A percentile compares a stretch with the other conserved stretches of the same genome.
phyloP scores from a whole-genome alignment of 2,113 vertebrate species.

The Pithys albifrons region DNA sequence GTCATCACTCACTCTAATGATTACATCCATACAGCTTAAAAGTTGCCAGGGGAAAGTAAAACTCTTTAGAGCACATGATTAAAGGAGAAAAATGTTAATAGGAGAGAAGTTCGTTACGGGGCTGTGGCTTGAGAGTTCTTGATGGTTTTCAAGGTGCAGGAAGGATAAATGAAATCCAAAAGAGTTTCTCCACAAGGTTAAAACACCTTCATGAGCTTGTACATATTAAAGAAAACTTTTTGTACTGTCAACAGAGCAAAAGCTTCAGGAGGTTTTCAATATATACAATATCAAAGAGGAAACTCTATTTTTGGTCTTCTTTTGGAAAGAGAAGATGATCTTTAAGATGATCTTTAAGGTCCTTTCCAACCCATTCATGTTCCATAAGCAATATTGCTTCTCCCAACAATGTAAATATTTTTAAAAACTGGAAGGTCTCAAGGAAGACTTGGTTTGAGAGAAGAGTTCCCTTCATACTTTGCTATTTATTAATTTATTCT shows the following conservation, averaged over 20 bases:
- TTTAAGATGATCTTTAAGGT: not conserved
- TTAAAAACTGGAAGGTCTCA: not conserved
- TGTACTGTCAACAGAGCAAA: not conserved
- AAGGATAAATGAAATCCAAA: not conserved
- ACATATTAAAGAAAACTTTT: not conserved
- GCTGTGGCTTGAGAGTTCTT: conserved; percentile 12
- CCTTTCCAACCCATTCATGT: not conserved
- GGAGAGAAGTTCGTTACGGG: not conserved
- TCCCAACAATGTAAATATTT: not conserved
- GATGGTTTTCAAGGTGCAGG: conserved; percentile 19
- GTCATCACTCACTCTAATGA: conserved; percentile 71
- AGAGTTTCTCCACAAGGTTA: not conserved
- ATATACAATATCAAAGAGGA: not conserved
- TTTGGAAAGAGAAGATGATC: not conserved
- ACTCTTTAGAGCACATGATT: conserved; percentile 56
- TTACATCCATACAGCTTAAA: conserved; percentile 63
- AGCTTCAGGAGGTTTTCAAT: not conserved
- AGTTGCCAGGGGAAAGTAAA: conserved; percentile 69
- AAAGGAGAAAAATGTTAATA: conserved; percentile 61
- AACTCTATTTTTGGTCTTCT: not conserved
- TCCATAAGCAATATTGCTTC: not conserved
- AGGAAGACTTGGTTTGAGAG: not conserved
- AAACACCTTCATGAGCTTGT: not conserved
- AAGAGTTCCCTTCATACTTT: not conserved
- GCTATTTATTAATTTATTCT: not conserved